Evolutionary conservation across 2,888 invertebrate species (phyloP), one percentile per base, ranked within the genome.

Genomic region (Teleogryllus oceanicus): DNA sequence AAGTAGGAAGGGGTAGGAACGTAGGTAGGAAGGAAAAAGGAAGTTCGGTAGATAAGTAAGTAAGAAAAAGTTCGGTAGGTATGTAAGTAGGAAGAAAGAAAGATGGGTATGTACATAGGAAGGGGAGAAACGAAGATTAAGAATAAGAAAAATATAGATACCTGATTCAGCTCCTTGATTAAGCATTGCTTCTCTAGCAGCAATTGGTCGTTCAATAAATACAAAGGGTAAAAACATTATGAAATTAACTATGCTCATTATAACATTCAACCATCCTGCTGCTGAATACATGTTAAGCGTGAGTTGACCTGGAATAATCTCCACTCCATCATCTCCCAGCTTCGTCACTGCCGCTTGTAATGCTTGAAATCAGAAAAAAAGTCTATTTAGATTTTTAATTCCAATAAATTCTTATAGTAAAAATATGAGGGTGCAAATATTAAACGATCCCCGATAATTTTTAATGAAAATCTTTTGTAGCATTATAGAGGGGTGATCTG

Each of bases 201-300:
- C 95, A 75, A 96, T 92, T 85, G 92, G 91, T 83, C 90, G 90
- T 86, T 96, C 95, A 84, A 91, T 90, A 85, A 96, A 96, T 83
- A 92, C 89, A 83, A 89, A 90, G 0, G 96, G 96, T 84, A 94
- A 87, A 85, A 95, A 94, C 82, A 95, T 88, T 80, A 90, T 84
- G 80, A 95, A 90, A 88, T 95, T 96, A 76, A 92, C 81, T 11
- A 93, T 84, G 18, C 94, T 93, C 84, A 96, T 89, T 49, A 92
- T 82, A 3, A 93, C 94, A 86, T 95, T 95, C 84, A 94, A 92
- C 95, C 95, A 95, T 10, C 94, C 95, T 4, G 94, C 90, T 13
- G 94, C 94, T 0, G 96, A 95, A 88, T 94, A 96, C 96, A 96
- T 96, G 87, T 96, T 94, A 76, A 96, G 88, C 77, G 92, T 90